These are phyloP conservation scores for Heterodera schachtii DNA, from an alignment of 1,140 invertebrate genomes.

Conservation along the genomic window DNA sequence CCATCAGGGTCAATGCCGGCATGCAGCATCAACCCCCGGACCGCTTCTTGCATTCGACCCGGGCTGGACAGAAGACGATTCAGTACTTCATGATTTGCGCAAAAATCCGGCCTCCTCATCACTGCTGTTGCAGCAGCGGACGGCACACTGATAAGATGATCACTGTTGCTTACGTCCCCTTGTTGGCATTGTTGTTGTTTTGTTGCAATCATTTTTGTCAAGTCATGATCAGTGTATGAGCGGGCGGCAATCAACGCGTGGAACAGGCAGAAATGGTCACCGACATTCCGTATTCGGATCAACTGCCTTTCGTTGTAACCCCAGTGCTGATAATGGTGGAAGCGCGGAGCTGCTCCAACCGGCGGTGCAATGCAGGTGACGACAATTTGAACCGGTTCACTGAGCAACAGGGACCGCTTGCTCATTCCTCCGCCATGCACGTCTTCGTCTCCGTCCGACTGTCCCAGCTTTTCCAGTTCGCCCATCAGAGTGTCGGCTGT, in stretches of 20 bases:
- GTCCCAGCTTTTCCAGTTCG: background rate
- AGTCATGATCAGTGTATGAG: background rate
- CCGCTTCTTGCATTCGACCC: background rate
- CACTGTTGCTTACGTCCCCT: background rate
- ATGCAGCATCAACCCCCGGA: background rate
- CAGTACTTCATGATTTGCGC: background rate
- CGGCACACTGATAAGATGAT: background rate
- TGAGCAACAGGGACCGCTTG: background rate
- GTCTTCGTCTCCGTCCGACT: background rate
- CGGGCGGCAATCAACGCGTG: background rate
- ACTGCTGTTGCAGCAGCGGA: too few species aligned
- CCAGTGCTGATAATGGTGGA: background rate
- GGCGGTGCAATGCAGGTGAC: background rate
- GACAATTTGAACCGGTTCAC: background rate
- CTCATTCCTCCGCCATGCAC: background rate
- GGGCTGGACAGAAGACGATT: background rate
- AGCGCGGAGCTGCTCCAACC: background rate
- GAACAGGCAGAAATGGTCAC: background rate
- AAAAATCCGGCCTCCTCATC: background rate
- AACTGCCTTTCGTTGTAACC: background rate
- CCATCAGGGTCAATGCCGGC: background rate
- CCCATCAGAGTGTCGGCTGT: background rate
- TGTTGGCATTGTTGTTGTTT: too few species aligned
- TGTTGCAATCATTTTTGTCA: background rate
- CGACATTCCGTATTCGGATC: background rate